Evolutionary conservation across 2,113 vertebrate genomes (phyloP).

Genomic region (Oplegnathus fasciatus): DNA sequence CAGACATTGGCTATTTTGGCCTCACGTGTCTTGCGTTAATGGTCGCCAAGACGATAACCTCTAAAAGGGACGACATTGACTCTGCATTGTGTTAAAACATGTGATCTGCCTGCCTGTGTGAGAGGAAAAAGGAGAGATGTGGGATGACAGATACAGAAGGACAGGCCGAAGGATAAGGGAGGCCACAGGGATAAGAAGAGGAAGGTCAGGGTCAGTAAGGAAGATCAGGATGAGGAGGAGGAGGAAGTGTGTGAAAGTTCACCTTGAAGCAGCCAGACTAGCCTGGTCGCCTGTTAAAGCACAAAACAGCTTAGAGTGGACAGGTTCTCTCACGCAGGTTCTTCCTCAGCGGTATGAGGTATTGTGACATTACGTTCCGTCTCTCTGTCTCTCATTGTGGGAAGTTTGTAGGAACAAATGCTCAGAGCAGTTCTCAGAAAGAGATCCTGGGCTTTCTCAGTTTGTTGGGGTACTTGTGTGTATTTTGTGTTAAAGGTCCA

Average conservation of each 20-base stretch:
- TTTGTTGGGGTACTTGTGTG: neutral
- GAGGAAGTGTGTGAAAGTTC: constrained; percentile 69
- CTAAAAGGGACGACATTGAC: neutral
- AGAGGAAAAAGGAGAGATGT: neutral
- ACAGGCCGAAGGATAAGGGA: constrained; percentile 43
- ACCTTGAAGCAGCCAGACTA: constrained; percentile 29
- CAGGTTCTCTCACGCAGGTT: neutral
- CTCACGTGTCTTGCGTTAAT: neutral
- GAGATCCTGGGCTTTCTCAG: neutral
- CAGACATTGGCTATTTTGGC: neutral
- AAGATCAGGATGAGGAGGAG: constrained; percentile 61
- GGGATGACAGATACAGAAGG: constrained; percentile 25
- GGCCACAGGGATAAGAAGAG: constrained; percentile 50
- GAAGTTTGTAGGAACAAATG: constrained; percentile 6
- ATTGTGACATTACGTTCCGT: neutral
- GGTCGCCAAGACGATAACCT: neutral
- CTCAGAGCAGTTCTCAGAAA: constrained; percentile 8
- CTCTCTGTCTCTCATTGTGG: neutral
- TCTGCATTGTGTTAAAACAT: neutral
- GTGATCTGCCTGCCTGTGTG: neutral
- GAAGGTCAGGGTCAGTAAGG: constrained; percentile 52
- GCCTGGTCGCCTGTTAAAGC: constrained; percentile 1
- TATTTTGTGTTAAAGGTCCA: neutral
- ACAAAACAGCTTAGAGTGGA: constrained; percentile 26
- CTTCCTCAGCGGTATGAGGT: neutral